phyloP scores from a whole-genome alignment of 1,140 invertebrate species.

The Eupeodes corollae region DNA sequence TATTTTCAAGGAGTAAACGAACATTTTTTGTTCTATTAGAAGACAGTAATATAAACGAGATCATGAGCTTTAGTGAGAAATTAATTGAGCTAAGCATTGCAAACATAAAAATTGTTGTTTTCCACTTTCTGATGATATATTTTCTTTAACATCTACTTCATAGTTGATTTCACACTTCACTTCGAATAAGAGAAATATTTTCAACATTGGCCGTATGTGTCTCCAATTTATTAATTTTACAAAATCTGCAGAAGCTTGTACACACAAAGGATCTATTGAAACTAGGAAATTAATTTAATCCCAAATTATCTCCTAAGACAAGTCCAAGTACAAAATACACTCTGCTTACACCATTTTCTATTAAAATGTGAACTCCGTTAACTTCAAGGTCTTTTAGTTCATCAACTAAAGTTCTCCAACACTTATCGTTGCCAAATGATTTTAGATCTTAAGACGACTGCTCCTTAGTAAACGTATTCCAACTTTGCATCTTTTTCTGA shows the following conservation, averaged over 20 bases:
- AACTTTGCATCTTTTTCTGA: not conserved
- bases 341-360: not conserved
- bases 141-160: not conserved
- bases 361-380: not conserved
- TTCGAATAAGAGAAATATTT: not conserved
- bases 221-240: not conserved
- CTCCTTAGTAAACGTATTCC: not conserved
- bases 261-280: not conserved
- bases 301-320: too few species aligned
- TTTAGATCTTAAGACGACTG: not conserved
- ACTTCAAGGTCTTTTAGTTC: not conserved
- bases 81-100: too few species aligned
- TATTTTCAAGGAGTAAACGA: too few species aligned
- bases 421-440: not conserved
- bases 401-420: not conserved
- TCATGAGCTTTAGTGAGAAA: too few species aligned
- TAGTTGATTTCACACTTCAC: not conserved
- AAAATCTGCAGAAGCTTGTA: constrained; percentile 1
- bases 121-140: too few species aligned
- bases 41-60: too few species aligned
- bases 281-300: not conserved
- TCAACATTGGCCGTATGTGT: not conserved
- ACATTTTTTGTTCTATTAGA: too few species aligned
- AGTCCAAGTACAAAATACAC: not conserved
- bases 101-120: too few species aligned